Conservation (phyloP, 2,113 vertebrate genomes). For the Lepus europaeus region DNA sequence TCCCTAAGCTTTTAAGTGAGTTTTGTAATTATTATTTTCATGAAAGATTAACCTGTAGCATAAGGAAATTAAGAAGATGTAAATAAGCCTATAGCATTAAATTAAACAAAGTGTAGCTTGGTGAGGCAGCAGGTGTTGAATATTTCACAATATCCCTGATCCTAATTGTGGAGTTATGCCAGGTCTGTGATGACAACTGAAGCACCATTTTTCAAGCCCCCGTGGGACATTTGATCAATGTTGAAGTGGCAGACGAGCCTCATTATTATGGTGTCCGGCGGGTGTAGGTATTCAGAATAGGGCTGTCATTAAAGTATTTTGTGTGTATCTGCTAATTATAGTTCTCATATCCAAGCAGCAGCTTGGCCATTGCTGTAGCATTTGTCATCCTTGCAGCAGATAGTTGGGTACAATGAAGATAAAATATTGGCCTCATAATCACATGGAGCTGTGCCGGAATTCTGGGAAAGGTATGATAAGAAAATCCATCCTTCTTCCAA, state of each 20-base stretch:
- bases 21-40: slow-evolving; percentile 84
- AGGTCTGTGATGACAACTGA: slow-evolving; percentile 55
- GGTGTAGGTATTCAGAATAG: slow-evolving; percentile 68
- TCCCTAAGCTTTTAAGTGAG: slow-evolving; percentile 58
- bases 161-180: slow-evolving; percentile 52
- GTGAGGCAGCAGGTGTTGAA: slow-evolving; percentile 81
- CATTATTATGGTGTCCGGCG: slow-evolving; percentile 58
- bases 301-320: slow-evolving; percentile 62
- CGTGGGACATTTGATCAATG: slow-evolving; percentile 72
- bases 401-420: slow-evolving; percentile 29
- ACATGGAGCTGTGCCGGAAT: slow-evolving; percentile 17
- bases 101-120: slow-evolving; percentile 75
- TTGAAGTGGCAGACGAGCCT: slow-evolving; percentile 62
- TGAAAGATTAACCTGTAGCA: slow-evolving; percentile 78
- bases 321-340: slow-evolving; percentile 73
- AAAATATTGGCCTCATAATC: slow-evolving; percentile 11
- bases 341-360: slow-evolving; percentile 60
- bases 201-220: slow-evolving; percentile 67
- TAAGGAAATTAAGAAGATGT: slow-evolving; percentile 72
- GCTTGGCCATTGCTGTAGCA: accelerated
- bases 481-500: slow-evolving; percentile 20
- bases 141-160: slow-evolving; percentile 73
- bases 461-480: slow-evolving; percentile 23
- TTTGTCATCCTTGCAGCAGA: slow-evolving; percentile 37
- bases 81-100: slow-evolving; percentile 80